A percentile compares a stretch with the other conserved stretches of the same genome.
Conservation (phyloP, 2,113 vertebrate genomes). For the Stictonetta naevosa region DNA sequence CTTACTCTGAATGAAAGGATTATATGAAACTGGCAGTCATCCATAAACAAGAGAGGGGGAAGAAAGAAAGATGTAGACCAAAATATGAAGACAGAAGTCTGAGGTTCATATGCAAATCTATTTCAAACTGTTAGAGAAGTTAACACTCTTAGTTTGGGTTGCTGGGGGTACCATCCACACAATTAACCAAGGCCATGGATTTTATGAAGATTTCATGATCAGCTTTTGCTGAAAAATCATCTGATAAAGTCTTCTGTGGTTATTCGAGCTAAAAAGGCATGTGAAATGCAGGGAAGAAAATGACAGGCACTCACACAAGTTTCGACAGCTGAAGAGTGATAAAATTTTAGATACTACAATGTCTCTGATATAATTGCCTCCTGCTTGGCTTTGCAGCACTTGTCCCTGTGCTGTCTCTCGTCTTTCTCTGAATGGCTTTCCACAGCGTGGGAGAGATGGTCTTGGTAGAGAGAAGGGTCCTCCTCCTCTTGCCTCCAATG, state of each 20-base stretch:
- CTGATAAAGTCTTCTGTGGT: neutral
- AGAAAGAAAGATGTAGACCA: neutral
- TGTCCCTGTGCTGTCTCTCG: fast-evolving
- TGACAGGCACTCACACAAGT: neutral
- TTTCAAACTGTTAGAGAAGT: neutral
- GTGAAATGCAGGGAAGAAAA: neutral
- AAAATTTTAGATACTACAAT: neutral
- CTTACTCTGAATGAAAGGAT: neutral
- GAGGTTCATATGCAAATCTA: neutral
- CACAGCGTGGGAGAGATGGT: neutral
- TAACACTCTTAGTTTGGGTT: neutral
- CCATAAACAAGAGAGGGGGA: neutral
- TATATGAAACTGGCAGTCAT: neutral
- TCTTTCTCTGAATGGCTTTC: neutral
- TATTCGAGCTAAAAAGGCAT: neutral
- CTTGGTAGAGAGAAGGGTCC: neutral
- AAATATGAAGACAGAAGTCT: neutral
- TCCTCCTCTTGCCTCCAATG: neutral
- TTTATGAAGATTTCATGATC: neutral
- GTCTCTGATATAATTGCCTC: neutral
- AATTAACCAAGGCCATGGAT: neutral
- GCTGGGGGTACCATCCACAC: neutral
- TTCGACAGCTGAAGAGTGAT: neutral
- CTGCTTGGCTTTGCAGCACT: neutral
- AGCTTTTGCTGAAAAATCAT: neutral